A percentile compares a stretch with the other conserved stretches of the same genome.
Conservation (phyloP, 2,797 vertebrate species). For the Heteromormyrus szaboi region DNA sequence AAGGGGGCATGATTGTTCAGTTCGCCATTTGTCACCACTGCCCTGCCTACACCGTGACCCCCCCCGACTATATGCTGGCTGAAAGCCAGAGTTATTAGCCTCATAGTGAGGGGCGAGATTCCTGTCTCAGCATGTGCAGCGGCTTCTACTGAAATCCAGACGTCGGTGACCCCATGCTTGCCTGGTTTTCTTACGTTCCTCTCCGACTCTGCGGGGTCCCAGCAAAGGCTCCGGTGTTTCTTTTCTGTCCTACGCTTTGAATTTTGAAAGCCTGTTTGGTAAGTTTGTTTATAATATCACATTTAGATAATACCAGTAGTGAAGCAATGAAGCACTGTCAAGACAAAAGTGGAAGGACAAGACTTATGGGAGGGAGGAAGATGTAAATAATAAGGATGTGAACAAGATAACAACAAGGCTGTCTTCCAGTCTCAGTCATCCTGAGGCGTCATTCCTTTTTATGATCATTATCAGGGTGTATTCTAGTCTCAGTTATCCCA, state of each 20-base stretch:
- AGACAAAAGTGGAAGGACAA: neutral
- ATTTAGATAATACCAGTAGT: neutral
- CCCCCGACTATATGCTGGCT: conserved; percentile 22
- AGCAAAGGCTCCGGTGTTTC: neutral
- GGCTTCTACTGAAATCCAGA: conserved; percentile 24
- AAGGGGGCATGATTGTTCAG: too few species aligned
- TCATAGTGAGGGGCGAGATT: conserved; percentile 39
- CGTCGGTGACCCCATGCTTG: conserved; percentile 21
- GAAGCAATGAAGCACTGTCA: neutral
- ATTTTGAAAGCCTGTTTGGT: conserved; percentile 10
- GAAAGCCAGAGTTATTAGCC: conserved; percentile 29
- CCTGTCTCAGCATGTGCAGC: conserved; percentile 18
- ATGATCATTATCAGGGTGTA: too few species aligned
- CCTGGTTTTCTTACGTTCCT: neutral
- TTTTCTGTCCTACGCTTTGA: neutral
- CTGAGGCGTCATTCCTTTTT: too few species aligned
- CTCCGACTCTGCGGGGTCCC: conserved; percentile 2
- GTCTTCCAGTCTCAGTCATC: neutral
- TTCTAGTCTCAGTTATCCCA: too few species aligned
- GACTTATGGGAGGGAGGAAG: neutral
- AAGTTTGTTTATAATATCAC: neutral
- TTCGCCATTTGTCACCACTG: neutral
- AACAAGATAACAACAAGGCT: neutral
- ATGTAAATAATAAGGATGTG: neutral
- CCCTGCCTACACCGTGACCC: neutral